A percentile compares a stretch with the other conserved stretches of the same genome.
Conservation (phyloP, 2,888 invertebrate genomes). For the Drosophila lacicola region DNA sequence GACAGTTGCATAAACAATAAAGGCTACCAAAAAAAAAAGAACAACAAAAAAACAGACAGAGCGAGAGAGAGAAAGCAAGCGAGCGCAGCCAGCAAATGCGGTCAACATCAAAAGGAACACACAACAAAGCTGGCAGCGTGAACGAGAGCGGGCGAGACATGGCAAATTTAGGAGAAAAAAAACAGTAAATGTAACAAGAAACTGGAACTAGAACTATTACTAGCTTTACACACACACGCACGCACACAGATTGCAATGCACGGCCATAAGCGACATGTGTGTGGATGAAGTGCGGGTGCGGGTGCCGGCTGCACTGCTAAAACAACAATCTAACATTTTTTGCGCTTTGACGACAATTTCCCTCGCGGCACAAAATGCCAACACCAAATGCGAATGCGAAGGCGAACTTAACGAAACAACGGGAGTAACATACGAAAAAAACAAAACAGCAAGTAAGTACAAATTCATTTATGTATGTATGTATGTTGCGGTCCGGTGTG, state of each 20-base stretch:
- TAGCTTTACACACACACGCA: slow-evolving; percentile 22
- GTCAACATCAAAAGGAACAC: slow-evolving; percentile 70
- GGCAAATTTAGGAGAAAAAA: slow-evolving; percentile 7
- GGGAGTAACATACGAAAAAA: slow-evolving; percentile 26
- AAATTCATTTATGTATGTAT: no score
- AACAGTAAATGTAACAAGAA: slow-evolving; percentile 44
- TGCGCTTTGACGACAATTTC: slow-evolving; percentile 78
- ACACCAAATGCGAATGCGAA: slow-evolving; percentile 56
- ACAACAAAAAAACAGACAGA: neutral
- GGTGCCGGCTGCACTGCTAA: slow-evolving; percentile 38
- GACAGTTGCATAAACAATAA: slow-evolving; percentile 79
- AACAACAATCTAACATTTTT: slow-evolving; percentile 76
- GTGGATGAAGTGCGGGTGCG: slow-evolving; percentile 12
- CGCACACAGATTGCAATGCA: slow-evolving; percentile 26
- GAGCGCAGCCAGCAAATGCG: slow-evolving; percentile 60
- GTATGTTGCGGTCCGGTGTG: no score
- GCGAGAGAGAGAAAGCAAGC: slow-evolving; percentile 10
- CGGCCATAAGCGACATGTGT: slow-evolving; percentile 47
- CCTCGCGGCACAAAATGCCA: slow-evolving; percentile 70
- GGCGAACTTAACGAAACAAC: slow-evolving; percentile 65
- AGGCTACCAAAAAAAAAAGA: slow-evolving; percentile 33
- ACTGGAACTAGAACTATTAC: slow-evolving; percentile 66
- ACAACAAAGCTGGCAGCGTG: slow-evolving; percentile 19
- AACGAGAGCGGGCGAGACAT: neutral
- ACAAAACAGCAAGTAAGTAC: neutral